Conservation (phyloP, 1,140 invertebrate genomes). For the Brachionus koreanus region DNA sequence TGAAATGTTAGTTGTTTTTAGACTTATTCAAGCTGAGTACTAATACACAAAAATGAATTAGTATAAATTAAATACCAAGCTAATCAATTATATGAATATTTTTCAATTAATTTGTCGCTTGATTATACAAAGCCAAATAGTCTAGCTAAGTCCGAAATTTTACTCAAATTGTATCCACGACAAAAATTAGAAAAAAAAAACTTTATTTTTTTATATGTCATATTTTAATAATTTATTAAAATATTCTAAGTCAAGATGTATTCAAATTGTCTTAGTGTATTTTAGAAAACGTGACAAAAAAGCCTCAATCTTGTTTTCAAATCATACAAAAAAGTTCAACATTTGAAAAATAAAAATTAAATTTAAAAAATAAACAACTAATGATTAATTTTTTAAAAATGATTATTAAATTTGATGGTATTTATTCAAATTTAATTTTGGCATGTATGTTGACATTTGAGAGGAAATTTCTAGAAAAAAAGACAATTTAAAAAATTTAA, state of each 20-base stretch:
- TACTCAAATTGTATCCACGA: background rate
- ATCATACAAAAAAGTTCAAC: too few relatives aligned
- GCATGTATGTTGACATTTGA: too few relatives aligned
- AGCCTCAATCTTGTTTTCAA: background rate
- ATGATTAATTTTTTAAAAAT: too few relatives aligned
- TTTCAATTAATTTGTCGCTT: background rate
- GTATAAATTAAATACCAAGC: background rate
- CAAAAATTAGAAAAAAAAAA: background rate
- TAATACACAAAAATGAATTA: background rate
- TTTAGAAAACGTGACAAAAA: background rate
- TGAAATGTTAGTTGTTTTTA: background rate
- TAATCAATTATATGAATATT: background rate
- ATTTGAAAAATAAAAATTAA: too few relatives aligned
- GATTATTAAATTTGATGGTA: too few relatives aligned
- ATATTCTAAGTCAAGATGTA: background rate
- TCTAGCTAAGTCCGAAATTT: background rate
- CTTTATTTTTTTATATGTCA: background rate
- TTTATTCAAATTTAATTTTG: too few relatives aligned
- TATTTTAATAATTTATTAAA: background rate
- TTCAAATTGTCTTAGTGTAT: background rate
- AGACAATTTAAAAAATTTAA: too few relatives aligned
- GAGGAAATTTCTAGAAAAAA: too few relatives aligned
- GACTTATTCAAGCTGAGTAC: constrained; percentile 16
- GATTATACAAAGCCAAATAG: background rate
- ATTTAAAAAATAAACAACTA: too few relatives aligned